Evolutionary conservation across 2,797 vertebrate species (phyloP).

Genomic region (Diplodus sargus): DNA sequence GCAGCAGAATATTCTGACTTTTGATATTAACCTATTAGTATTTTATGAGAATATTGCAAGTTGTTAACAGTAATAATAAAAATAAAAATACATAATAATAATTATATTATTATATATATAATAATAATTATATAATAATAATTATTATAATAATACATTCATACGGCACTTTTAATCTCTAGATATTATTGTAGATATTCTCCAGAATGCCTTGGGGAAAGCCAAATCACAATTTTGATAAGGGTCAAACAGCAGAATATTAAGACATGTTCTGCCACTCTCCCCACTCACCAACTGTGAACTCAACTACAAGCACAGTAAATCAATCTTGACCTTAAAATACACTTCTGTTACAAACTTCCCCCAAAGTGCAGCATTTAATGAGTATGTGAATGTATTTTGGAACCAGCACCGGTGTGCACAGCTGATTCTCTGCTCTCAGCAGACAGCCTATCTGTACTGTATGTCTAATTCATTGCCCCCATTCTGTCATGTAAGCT

Average conservation of each 20-base stretch:
- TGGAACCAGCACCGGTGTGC: constrained; percentile 26
- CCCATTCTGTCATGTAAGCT: constrained; percentile 75
- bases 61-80: no score
- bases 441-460: constrained; percentile 43
- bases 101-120: no score
- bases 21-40: no score
- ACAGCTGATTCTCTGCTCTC: constrained; percentile 41
- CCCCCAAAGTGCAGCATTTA: constrained; percentile 24
- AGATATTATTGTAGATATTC: neutral
- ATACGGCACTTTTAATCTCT: neutral
- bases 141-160: no score
- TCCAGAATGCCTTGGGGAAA: neutral
- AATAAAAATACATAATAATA: no score
- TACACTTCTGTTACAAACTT: neutral
- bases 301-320: neutral
- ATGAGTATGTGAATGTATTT: constrained; percentile 39
- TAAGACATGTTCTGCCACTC: neutral
- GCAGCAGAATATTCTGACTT: no score
- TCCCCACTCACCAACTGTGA: neutral
- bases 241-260: neutral
- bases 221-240: neutral
- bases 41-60: no score
- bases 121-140: no score
- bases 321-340: constrained; percentile 2
- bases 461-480: constrained; percentile 77